Base-by-base conservation (phyloP, 2,888 invertebrate species). In the Aspidapion aeneum region DNA sequence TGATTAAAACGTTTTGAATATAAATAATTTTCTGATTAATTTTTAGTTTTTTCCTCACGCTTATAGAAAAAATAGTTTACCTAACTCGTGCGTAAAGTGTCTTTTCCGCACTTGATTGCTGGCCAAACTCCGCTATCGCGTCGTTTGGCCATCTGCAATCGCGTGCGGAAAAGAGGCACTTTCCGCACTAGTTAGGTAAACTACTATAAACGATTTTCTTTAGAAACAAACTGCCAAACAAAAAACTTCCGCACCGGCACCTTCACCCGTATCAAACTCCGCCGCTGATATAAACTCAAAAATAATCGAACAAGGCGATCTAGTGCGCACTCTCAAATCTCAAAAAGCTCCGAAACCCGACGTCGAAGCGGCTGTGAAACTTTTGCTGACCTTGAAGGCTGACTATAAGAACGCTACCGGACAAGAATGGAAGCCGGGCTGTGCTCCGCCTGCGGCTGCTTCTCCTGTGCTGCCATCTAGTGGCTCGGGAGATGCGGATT, bases 401-500 rank as follows among this genome's bases (percentile, higher is more conserved):
- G 80, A 85, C 65, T 88, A 82, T 73, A 87, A 87, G 77, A 77
- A 76, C 61, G 70, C 79, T 61, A 84, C 84, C 0, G 89, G 89
- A 1, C 78, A 80, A 48, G 83, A 84, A 18, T 85, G 84, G 84
- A 79, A 79, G 0, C 83, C 84, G n/a, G 66, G 61, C 9, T 20
- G 55, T 19, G 61, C 62, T 49, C 69, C 55, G 64, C 71, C 62
- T 73, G 73, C 49, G 67, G 68, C 73, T 18, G 73, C 72, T 9
- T 35, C 35, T 3, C 3, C 35, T 3, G 35, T 12, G 3, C 5
- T 3, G 3, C n/a, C n/a, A n/a, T n/a, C n/a, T n/a, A 35, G 35
- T 12, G 35, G 35, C 3, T 84, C 85, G 73, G 85, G 85, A 2
- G 80, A 84, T n/a, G 60, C 73, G 17, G 63, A 66, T 57, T 72